Evolutionary conservation across 2,797 vertebrate genomes (phyloP).

Genomic region (Semotilus atromaculatus): DNA sequence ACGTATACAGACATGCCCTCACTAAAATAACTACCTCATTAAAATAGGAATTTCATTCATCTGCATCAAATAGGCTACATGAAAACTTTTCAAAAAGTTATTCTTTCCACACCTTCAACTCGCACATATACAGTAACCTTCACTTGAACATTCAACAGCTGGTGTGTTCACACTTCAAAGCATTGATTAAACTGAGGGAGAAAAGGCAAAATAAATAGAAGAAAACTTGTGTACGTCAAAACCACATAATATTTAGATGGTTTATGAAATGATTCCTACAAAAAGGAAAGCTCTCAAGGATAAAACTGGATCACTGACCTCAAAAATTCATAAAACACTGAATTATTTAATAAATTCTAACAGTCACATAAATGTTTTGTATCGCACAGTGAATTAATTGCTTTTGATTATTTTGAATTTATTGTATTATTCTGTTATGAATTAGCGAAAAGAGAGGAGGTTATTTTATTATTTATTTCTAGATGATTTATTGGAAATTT

Average conservation of each 20-base stretch:
- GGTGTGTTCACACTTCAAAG: not conserved
- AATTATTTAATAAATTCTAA: too few species aligned
- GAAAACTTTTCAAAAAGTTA: not conserved
- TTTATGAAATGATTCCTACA: not conserved
- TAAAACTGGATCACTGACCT: not conserved
- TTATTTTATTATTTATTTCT: not conserved
- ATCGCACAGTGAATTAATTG: not conserved
- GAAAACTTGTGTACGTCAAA: not conserved
- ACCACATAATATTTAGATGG: not conserved
- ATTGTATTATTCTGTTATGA: not conserved
- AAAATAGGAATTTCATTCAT: not conserved
- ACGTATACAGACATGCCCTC: not conserved
- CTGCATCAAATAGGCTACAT: not conserved
- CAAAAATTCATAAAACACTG: not conserved
- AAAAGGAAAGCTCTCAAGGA: not conserved
- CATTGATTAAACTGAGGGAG: not conserved
- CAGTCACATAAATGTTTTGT: too few species aligned
- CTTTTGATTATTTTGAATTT: not conserved
- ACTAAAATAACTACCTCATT: not conserved
- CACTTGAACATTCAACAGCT: constrained; percentile 12
- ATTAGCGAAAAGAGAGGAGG: not conserved
- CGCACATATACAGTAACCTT: not conserved
- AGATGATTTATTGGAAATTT: not conserved
- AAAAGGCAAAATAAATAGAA: not conserved
- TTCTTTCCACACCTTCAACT: not conserved